Conservation (phyloP, 2,797 vertebrate species). For the Poeciliopsis turneri region DNA sequence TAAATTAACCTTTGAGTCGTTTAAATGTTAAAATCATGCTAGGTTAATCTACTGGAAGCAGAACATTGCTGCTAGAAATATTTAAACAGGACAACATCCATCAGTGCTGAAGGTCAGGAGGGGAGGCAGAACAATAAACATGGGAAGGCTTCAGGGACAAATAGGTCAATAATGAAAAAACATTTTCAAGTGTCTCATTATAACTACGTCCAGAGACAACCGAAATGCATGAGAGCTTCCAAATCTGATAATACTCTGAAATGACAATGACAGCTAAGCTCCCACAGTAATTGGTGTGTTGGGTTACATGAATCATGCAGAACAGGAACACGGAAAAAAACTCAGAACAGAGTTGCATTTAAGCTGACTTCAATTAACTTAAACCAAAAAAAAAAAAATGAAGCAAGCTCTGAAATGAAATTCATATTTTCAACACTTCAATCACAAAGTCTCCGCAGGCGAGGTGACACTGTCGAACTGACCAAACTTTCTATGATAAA, state of each 20-base stretch:
- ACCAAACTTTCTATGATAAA: conserved; percentile 6
- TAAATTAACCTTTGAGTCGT: neutral
- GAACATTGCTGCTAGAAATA: conserved; percentile 2
- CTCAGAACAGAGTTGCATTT: conserved; percentile 55
- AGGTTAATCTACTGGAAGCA: conserved; percentile 10
- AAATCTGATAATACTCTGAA: conserved; percentile 36
- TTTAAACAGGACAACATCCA: conserved; percentile 53
- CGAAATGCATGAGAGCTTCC: conserved; percentile 22
- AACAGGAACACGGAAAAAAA: conserved; percentile 45
- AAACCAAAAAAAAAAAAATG: neutral
- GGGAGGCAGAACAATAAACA: conserved; percentile 45
- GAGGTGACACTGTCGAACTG: neutral
- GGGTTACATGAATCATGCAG: conserved; percentile 64
- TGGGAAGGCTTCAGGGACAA: conserved; percentile 38
- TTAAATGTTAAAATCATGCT: neutral
- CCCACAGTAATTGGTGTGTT: conserved; percentile 41
- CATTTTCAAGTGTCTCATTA: conserved; percentile 18
- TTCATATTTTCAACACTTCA: neutral
- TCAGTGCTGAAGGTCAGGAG: conserved; percentile 41
- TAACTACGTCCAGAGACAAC: conserved; percentile 22
- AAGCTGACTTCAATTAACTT: conserved; percentile 8
- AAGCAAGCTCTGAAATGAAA: neutral
- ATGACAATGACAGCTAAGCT: conserved; percentile 42
- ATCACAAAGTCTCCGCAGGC: neutral
- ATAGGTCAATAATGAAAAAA: conserved; percentile 33